These are phyloP conservation scores for Equus quagga DNA, from an alignment of 2,113 vertebrate genomes.

Conservation along the genomic window DNA sequence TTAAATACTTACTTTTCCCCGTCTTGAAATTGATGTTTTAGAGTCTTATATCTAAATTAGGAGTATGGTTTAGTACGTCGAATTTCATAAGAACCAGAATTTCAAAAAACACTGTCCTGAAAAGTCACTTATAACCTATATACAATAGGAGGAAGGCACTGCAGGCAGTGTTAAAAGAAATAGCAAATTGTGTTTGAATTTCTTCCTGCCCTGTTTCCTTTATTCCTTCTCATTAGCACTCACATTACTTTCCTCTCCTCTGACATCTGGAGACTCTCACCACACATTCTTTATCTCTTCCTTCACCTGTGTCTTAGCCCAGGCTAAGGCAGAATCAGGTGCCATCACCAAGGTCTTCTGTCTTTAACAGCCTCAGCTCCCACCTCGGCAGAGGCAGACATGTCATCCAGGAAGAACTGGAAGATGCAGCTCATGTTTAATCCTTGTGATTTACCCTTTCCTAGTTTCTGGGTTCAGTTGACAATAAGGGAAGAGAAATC, in stretches of 20 bases:
- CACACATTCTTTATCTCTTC: neutral
- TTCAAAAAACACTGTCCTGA: neutral
- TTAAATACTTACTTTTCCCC: neutral
- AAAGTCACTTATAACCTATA: neutral
- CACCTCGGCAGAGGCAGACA: neutral
- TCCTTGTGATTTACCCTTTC: neutral
- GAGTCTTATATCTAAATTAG: neutral
- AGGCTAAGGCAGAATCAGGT: neutral
- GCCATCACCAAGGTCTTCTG: neutral
- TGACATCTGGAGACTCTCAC: neutral
- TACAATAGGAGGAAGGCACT: neutral
- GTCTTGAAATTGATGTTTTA: neutral
- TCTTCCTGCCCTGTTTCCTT: neutral
- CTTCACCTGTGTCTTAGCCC: neutral
- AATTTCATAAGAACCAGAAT: slow-evolving; percentile 6
- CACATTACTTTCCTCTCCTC: neutral
- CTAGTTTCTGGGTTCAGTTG: neutral
- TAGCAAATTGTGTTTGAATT: neutral
- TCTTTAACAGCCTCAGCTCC: neutral
- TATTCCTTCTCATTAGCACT: neutral
- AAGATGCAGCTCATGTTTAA: neutral
- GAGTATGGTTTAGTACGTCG: neutral
- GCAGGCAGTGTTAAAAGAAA: neutral
- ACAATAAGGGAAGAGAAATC: neutral
- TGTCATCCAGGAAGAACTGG: neutral